Percentiles rank a stretch among this genome's conserved stretches.
phyloP scores from a whole-genome alignment of 2,113 vertebrate species.

The Cheilinus undulatus region DNA sequence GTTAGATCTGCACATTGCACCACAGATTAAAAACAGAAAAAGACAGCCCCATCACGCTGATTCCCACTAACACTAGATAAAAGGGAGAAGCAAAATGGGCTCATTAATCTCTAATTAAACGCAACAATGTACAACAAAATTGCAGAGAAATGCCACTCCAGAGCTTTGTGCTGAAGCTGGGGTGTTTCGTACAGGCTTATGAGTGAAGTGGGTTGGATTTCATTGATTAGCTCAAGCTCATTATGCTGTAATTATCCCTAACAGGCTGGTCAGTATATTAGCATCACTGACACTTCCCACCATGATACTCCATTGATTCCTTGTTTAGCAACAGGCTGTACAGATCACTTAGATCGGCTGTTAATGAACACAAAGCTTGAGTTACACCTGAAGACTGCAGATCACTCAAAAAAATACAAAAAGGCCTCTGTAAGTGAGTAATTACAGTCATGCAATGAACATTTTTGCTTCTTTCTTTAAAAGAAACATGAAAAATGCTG shows the following conservation, averaged over 20 bases:
- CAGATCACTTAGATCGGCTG: constrained; percentile 49
- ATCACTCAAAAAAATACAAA: too few relatives aligned
- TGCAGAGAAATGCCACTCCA: constrained; percentile 34
- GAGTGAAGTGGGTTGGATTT: constrained; percentile 30
- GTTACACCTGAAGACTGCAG: neutral
- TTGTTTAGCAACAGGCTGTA: constrained; percentile 15
- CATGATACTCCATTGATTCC: constrained; percentile 42
- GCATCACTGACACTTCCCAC: constrained; percentile 10
- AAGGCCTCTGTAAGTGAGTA: too few relatives aligned
- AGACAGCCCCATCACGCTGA: too few relatives aligned
- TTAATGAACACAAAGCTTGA: constrained; percentile 40
- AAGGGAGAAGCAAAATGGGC: neutral
- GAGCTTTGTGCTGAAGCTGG: neutral
- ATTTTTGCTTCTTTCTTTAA: constrained; percentile 30
- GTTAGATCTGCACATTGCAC: too few relatives aligned
- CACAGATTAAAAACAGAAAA: too few relatives aligned
- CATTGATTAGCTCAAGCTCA: constrained; percentile 50
- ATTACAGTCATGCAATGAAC: neutral
- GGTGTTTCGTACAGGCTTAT: constrained; percentile 21
- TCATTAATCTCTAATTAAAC: constrained; percentile 15
- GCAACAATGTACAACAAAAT: neutral
- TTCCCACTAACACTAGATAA: too few relatives aligned
- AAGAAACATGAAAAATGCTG: constrained; percentile 40
- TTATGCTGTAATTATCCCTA: constrained; percentile 50
- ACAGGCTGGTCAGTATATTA: constrained; percentile 25